Evolutionary conservation across 2,888 invertebrate genomes (phyloP), one percentile per base, ranked within the genome.

Genomic region (Cotesia congregata): DNA sequence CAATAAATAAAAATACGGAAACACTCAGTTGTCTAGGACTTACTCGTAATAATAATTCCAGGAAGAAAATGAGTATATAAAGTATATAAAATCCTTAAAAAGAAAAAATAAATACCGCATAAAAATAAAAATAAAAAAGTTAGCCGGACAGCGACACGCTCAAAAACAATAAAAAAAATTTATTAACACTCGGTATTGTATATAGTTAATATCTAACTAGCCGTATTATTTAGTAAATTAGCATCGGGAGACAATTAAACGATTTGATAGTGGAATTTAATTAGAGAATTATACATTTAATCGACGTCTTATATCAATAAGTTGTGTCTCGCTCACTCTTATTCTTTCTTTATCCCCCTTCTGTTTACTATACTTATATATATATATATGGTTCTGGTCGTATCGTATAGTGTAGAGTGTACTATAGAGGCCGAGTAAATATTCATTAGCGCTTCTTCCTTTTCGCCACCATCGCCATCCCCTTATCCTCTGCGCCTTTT

Each of bases 231-330:
- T 75, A 65, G 75, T 76, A 77, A 82, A 85, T 85, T 86, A 85
- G 83, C 84, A 86, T 85, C 80, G 77, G 82, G 83, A 84, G 83
- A 85, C 83, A 85, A 83, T 86, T 86, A 84, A 85, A 85, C 83
- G 84, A 86, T 86, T 86, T 85, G 84, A 80, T 80, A 73, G 79
- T 82, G 77, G 76, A 77, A 82, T 84, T 87, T 87, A 87, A 88
- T 88, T 88, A 83, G 87, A 87, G 85, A 88, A 88, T 88, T 88
- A 87, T 87, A 87, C 88, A 84, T 86, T 87, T 87, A 88, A 88
- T 88, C 85, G 88, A 81, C 80, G 83, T 76, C 82, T 80, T 74
- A 80, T 78, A 82, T 83, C 82, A 80, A 83, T 83, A 82, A 82
- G 81, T 82, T 82, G 82, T 82, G 82, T 82, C 83, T 82, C 79